Base-by-base conservation (phyloP, 2,797 vertebrate species). In the Salarias fasciatus region DNA sequence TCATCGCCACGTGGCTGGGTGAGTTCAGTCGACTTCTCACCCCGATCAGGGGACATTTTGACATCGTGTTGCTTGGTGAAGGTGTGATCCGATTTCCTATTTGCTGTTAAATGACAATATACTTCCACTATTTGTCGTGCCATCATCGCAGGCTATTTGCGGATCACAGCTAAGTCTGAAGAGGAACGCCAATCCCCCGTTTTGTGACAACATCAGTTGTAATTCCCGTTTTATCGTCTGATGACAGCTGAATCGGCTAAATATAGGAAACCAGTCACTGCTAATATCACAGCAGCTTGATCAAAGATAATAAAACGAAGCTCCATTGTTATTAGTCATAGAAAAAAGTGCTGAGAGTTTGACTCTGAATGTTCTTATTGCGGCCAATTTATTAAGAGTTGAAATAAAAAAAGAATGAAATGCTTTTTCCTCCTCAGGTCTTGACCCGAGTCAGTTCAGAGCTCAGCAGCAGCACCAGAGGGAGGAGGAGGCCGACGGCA, bases 1-100 rank as follows among this genome's bases (percentile, higher is more conserved):
- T 99, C 80, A 95, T 99, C 83, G 98, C 98, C 72, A 89, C 93
- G 0, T 99, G 97, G 97, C 92, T 99, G 68, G 97, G 98, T 99
- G 83, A 91, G 94, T 35, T 30, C 29, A 35, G 37, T 9, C 33
- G 33, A 35, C 33, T 35, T 35, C 35, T 24, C 18, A 24, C 24
- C 18, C 3, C 2, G 3, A 24, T 24, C 18, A 24, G n/a, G n/a
- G n/a, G n/a, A 24, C 2, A 24, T 24, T 24, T n/a, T n/a, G n/a
- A n/a, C n/a, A n/a, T n/a, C n/a, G n/a, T n/a, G n/a, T n/a, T 24
- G 24, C 18, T 24, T 24, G 18, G 18, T 24, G 18, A 2, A 24
- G 18, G 18, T 24, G 18, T 24, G 18, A 24, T 24, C 18, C 3
- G 18, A 24, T 24, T 24, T 24, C 18, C 18, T 24, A 24, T 35